Evolutionary conservation across 92 coral and sea anemone genomes (phyloP), one percentile per base, ranked within the genome.

Genomic region (Actinernus sp.): DNA sequence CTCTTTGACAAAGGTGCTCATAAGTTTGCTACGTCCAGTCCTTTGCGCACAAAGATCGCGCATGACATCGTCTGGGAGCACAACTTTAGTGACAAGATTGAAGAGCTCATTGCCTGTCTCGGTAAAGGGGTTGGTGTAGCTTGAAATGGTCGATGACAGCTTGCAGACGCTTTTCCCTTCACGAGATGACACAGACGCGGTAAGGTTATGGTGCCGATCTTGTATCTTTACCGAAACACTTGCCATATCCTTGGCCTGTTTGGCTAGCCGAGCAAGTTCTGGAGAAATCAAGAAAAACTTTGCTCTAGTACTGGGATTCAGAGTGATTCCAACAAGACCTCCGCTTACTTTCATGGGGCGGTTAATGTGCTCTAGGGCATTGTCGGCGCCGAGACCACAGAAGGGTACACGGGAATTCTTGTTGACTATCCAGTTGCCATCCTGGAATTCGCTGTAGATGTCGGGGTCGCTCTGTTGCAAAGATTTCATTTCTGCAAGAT

Each of bases 201-300:
- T 28, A 34, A 76, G 63, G 73, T 54, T 61, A 31, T 62, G 85
- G 63, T 84, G 85, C 29, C 67, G 83, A 14, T 55, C 71, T 58
- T 71, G 47, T 31, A 43, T 47, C 6, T 70, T 43, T 33, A 62
- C 7, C 1, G 92, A 18, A 21, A 37, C 39, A 0, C 74, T 83
- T 37, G 87, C 76, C 92, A 85, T 85, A 1, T 57, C 73, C 55
- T 71, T 78, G 3, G 86, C 92, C 21, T 71, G 72, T 53, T 64
- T 67, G 4, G 83, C 78, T 39, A 79, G 78, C 13, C 82, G 61
- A 1, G 86, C 74, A 8, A 46, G 61, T 71, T 76, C 80, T 2
- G 84, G 90, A 31, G 85, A 75, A 54, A 69, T 76, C 27, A 76
- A 50, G 34, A 83, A 83, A 46, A 67, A 83, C 80, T 83, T 84